Evolutionary conservation across 2,888 invertebrate species (phyloP), one percentile per base, ranked within the genome.

Genomic region (Plagodis pulveraria): DNA sequence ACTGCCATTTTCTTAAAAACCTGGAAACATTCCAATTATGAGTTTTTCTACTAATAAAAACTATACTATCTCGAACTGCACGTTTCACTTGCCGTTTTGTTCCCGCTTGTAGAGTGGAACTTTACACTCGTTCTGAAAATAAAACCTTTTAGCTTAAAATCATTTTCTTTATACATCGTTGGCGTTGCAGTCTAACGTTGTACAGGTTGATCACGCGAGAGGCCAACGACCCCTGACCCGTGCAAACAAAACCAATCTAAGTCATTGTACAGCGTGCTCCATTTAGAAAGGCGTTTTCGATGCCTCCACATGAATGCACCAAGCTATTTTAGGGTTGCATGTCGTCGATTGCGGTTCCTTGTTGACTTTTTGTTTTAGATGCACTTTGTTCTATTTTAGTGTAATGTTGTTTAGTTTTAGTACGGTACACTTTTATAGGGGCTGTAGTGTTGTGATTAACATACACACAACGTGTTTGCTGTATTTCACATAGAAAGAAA

Each of bases 171-270:
- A 65, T 69, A 83, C 80, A 80, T 89, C 81, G 66, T 55, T 56
- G 85, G 69, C 77, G 69, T 62, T 87, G 87, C 88, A 89, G 86
- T 82, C 76, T 78, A 74, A 72, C 74, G 77, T 76, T 76, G 77
- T 70, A 77, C 72, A 72, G 70, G 60, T 71, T 77, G 81, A 86
- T 83, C 90, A 90, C 88, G 91, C 90, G 73, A 88, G 71, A 78
- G 91, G 81, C 87, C 86, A 57, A 86, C 89, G 71, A 89, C 89
- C 91, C 71, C 77, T 91, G 90, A 91, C 91, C 91, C 76, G 84
- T 69, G 71, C 81, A 76, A 80, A 78, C 77, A 76, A 74, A 80
- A 74, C 77, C 80, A 74, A 77, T 78, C 70, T 62, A 73, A 75
- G 65, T 72, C 70, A 73, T 74, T 78, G 72, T 68, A 56, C 53